Evolutionary conservation across 2,888 invertebrate genomes (phyloP).

Genomic region (Caenorhabditis angaria): DNA sequence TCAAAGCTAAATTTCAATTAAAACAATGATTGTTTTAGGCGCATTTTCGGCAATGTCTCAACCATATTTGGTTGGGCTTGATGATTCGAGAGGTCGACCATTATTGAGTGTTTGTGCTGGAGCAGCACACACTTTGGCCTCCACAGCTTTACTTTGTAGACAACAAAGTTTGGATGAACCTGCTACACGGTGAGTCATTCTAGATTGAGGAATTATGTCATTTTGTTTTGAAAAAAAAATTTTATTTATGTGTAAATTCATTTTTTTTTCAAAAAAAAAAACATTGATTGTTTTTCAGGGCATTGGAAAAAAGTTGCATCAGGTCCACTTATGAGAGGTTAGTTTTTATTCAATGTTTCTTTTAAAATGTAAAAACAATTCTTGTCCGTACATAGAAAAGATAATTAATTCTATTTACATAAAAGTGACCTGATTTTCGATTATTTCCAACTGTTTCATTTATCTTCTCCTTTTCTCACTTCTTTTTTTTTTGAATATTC

Average conservation of each 20-base stretch:
- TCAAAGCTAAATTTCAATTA: too few species aligned
- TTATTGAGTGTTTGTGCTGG: constrained; percentile 59
- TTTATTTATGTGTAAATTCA: background rate
- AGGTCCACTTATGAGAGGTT: constrained; percentile 47
- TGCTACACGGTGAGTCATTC: constrained; percentile 49
- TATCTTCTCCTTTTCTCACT: background rate
- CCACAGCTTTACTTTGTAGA: constrained; percentile 59
- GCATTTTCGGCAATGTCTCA: constrained; percentile 66
- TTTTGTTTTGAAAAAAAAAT: background rate
- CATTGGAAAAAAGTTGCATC: constrained; percentile 51
- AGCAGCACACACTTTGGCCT: constrained; percentile 65
- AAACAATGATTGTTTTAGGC: constrained; percentile 32
- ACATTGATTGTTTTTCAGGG: constrained; percentile 41
- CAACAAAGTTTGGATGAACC: constrained; percentile 65
- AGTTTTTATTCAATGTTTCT: constrained; percentile 12
- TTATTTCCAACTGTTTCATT: background rate
- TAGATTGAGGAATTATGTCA: background rate
- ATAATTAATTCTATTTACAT: background rate
- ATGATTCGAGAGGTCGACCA: constrained; percentile 54
- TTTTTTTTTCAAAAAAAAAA: background rate
- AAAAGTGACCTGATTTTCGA: constrained; percentile 29
- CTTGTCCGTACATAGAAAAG: too few species aligned
- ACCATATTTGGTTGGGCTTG: constrained; percentile 64
- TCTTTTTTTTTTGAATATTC: background rate
- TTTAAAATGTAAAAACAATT: too few species aligned